phyloP scores from a whole-genome alignment of 2,888 invertebrate species.

The Nycteola revayana region DNA sequence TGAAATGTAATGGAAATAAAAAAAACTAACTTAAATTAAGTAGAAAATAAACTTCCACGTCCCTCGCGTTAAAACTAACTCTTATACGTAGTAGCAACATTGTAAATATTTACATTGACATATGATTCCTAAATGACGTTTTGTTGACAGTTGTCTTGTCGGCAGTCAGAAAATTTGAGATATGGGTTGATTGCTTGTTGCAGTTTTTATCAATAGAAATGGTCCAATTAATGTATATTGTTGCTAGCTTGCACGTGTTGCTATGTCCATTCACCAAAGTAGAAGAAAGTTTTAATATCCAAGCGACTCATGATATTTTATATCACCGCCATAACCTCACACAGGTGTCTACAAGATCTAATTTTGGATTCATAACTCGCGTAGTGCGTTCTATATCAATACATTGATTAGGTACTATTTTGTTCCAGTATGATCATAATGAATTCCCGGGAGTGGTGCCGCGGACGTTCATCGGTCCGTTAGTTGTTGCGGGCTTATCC shows the following conservation, averaged over 20 bases:
- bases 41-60: too few relatives aligned
- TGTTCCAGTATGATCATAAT: conserved; percentile 96
- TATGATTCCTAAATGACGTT: too few relatives aligned
- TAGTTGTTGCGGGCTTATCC: conserved; percentile 89
- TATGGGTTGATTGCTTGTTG: conserved; percentile 53
- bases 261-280: conserved; percentile 99
- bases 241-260: conserved; percentile 90
- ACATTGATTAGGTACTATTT: conserved; percentile 32
- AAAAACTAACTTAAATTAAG: too few relatives aligned
- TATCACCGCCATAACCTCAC: conserved; percentile 92
- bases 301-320: conserved; percentile 98
- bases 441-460: conserved; percentile 99
- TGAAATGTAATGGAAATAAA: too few relatives aligned
- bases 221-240: conserved; percentile 88
- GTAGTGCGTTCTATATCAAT: conserved; percentile 27
- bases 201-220: conserved; percentile 66
- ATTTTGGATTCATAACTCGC: conserved; percentile 65
- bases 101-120: too few relatives aligned
- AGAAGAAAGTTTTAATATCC: conserved; percentile 99
- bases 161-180: conserved; percentile 19
- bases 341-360: conserved; percentile 85
- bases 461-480: conserved; percentile 95
- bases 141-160: conserved; percentile 16
- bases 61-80: too few relatives aligned
- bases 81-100: too few relatives aligned